Percentiles rank a stretch among this genome's conserved stretches.
phyloP scores from a whole-genome alignment of 2,888 invertebrate genomes.

The Leptinotarsa haldemani region DNA sequence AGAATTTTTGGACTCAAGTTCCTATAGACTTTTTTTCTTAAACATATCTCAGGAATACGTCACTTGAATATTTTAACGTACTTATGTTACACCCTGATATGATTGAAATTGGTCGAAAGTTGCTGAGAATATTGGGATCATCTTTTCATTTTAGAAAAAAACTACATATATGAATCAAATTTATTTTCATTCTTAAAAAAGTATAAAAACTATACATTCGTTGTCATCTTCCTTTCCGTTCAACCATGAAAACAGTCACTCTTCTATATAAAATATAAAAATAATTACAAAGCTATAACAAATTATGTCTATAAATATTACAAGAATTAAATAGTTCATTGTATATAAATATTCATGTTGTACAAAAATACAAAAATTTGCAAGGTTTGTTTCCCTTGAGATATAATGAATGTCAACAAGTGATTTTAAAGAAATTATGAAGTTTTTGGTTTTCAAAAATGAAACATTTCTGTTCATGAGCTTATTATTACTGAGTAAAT shows the following conservation, averaged over 20 bases:
- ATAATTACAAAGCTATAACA: constrained; percentile 23
- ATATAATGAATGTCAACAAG: background rate
- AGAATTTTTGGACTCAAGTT: too few species aligned
- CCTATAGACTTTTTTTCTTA: too few species aligned
- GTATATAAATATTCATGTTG: constrained; percentile 31
- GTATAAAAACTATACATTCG: constrained; percentile 42
- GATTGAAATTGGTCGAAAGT: too few species aligned
- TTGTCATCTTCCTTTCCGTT: constrained; percentile 23
- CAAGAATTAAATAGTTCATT: constrained; percentile 16
- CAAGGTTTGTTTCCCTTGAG: background rate
- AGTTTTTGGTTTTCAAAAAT: background rate
- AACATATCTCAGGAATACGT: too few species aligned
- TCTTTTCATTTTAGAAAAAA: background rate
- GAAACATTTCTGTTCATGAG: too few species aligned
- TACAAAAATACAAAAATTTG: constrained; percentile 22
- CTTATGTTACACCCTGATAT: too few species aligned
- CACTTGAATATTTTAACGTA: too few species aligned
- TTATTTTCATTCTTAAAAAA: constrained; percentile 51
- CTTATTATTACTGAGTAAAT: too few species aligned
- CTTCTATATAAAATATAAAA: constrained; percentile 15
- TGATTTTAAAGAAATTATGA: constrained; percentile 5
- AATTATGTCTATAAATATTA: constrained; percentile 24
- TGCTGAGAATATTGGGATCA: too few species aligned
- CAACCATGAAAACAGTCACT: constrained; percentile 39
- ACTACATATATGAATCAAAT: background rate